Base-by-base conservation (phyloP, 2,113 vertebrate species). In the Pionites leucogaster region DNA sequence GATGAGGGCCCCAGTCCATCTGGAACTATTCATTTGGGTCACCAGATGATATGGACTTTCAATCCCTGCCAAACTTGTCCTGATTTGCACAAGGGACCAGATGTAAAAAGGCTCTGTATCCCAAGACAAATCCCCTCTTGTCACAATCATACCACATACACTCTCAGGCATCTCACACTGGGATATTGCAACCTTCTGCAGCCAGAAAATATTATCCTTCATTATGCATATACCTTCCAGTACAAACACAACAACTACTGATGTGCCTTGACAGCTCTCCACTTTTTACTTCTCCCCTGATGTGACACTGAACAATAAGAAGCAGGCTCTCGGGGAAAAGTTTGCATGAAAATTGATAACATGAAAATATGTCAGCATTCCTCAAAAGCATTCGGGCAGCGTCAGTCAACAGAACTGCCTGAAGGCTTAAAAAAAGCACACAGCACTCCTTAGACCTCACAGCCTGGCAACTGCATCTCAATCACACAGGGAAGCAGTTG, bases 1-100 rank as follows among this genome's bases (percentile, higher is more conserved):
- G 95, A 86, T 79, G 93, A 92, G 88, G 55, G 88, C 52, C 95
- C 78, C 96, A 87, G 90, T 91, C 95, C 95, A 97, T 95, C 93
- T 96, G 96, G 95, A 95, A 57, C 86, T 94, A 95, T 93, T 94
- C 76, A 95, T 94, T 75, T 96, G 88, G 95, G 92, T 90, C 83
- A 96, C 80, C 93, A 92, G 88, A 91, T 96, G 88, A 97, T 93
- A 83, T 49, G 71, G 88, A 97, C 82, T 96, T 97, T 96, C 76
- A 96, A 91, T 89, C 74, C 69, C 83, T 96, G 95, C 95, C 96
- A 96, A 92, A 93, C 65, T 89, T 93, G 79, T 90, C 42, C 60
- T 81, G 82, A 92, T 96, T 95, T 92, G 47, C 93, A 91, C 88
- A 65, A 57, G 88, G 70, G 92, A 93, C 49, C 72, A 92, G 49